Conservation (phyloP, 2,797 vertebrate species). For the Coranthus polyacanthus region DNA sequence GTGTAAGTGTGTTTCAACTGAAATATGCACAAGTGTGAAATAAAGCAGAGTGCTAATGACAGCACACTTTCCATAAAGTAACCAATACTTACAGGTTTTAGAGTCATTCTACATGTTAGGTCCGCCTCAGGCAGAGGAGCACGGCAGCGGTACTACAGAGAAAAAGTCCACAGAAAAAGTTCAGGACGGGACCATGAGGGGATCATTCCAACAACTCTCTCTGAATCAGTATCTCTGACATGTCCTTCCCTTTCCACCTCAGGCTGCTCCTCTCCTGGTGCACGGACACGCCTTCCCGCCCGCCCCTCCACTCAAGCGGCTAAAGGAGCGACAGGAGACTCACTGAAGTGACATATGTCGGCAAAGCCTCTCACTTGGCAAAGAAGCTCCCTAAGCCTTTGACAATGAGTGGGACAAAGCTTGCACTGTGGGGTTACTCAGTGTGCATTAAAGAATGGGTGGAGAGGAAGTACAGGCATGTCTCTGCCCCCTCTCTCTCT, state of each 20-base stretch:
- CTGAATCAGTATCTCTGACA: constrained; percentile 71
- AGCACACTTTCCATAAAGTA: constrained; percentile 32
- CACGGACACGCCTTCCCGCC: constrained; percentile 68
- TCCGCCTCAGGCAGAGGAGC: constrained; percentile 49
- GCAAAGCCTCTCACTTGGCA: constrained; percentile 83
- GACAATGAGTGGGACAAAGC: constrained; percentile 83
- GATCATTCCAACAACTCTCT: constrained; percentile 61
- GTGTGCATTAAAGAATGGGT: constrained; percentile 64
- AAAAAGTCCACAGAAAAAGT: constrained; percentile 47
- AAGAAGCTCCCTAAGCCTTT: constrained; percentile 73
- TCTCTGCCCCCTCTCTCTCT: constrained; percentile 31
- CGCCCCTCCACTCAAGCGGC: constrained; percentile 68
- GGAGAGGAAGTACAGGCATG: constrained; percentile 70
- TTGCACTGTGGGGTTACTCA: constrained; percentile 70
- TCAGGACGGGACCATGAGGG: constrained; percentile 29
- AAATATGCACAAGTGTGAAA: constrained; percentile 11
- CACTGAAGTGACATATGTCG: constrained; percentile 84
- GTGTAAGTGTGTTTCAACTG: constrained; percentile 1
- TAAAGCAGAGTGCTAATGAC: background rate
- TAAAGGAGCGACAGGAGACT: constrained; percentile 78
- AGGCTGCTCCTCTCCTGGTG: constrained; percentile 50
- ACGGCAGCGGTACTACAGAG: constrained; percentile 34
- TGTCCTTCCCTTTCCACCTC: constrained; percentile 66
- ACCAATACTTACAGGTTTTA: constrained; percentile 70
- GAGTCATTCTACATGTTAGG: constrained; percentile 63